Base-by-base conservation (phyloP, 2,888 invertebrate species). In the Allophyes oxyacanthae region DNA sequence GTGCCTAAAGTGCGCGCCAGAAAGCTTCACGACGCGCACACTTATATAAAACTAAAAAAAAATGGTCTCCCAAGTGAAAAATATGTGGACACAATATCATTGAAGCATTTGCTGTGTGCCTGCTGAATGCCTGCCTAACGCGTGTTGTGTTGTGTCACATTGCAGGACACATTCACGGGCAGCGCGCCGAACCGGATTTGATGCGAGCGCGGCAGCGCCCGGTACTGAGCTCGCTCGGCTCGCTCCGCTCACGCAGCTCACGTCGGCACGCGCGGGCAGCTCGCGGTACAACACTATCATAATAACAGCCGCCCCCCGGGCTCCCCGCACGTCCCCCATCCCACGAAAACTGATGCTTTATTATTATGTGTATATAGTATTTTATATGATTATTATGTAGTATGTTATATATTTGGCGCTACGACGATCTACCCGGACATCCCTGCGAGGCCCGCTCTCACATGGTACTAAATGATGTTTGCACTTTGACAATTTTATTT, bases 101-200 rank as follows among this genome's bases (percentile, higher is more conserved):
- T 6, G 4, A 25, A 25, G 6, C 25, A 30, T 9, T 30, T 9
- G 9, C 30, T 9, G 15, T 4, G 20, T 20, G 9, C 4, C 3
- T 7, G 37, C 11, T 14, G 40, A 26, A 9, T 0, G 7, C n/a
- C 5, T 25, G 8, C 8, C 11, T 46, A 20, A 38, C 4, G 6
- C 8, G 20, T 26, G 1, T 26, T 2, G 14, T 20, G 14, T 20
- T 11, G 32, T 58, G 20, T 52, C n/a, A 83, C 77, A 20, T 20
- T 20, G 15, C 88, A 93, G 93, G 93, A 94, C 79, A 81, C 89
- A 74, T 90, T 89, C 81, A 74, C 87, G 59, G 88, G 88, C 61
- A 83, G 83, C 76, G 85, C 86, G 74, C 78, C 89, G 71, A 87
- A 84, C 80, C 91, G 92, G 82, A 92, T 94, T 90, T 94, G 94